These are phyloP conservation scores for Lagorchestes hirsutus DNA, from an alignment of 2,797 vertebrate genomes.

Conservation along the genomic window DNA sequence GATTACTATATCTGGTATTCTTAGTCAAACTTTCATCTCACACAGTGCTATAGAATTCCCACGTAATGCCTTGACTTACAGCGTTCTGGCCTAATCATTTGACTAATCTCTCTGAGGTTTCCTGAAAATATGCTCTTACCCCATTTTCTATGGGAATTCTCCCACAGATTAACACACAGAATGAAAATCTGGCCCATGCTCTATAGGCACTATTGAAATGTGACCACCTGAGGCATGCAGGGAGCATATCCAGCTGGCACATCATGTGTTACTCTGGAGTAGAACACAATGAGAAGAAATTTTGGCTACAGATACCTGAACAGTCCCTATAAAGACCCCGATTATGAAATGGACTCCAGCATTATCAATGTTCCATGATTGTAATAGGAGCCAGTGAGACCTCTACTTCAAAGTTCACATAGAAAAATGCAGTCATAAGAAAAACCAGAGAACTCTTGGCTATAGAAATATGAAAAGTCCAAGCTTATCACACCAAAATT, in stretches of 20 bases:
- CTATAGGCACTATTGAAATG: constrained; percentile 82
- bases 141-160: constrained; percentile 82
- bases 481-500: constrained; percentile 43
- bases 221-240: constrained; percentile 82
- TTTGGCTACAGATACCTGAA: constrained; percentile 82
- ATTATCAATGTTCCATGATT: constrained; percentile 70
- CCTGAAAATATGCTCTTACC: constrained; percentile 77
- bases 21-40: constrained; percentile 57
- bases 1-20: constrained; percentile 57
- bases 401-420: constrained; percentile 73
- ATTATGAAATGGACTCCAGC: constrained; percentile 78
- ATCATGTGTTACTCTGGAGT: constrained; percentile 80
- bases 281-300: constrained; percentile 77
- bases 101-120: constrained; percentile 78
- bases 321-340: constrained; percentile 77
- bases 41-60: constrained; percentile 71
- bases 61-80: constrained; percentile 69
- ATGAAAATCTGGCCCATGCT: constrained; percentile 81
- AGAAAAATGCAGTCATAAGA: constrained; percentile 49
- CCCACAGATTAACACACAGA: constrained; percentile 81
- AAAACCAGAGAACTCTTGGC: constrained; percentile 62
- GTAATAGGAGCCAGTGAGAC: constrained; percentile 73
- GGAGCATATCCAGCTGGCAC: constrained; percentile 83
- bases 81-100: constrained; percentile 76
- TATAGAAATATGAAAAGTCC: constrained; percentile 36